Evolutionary conservation across 2,113 vertebrate species (phyloP).

Genomic region (Murina feae): DNA sequence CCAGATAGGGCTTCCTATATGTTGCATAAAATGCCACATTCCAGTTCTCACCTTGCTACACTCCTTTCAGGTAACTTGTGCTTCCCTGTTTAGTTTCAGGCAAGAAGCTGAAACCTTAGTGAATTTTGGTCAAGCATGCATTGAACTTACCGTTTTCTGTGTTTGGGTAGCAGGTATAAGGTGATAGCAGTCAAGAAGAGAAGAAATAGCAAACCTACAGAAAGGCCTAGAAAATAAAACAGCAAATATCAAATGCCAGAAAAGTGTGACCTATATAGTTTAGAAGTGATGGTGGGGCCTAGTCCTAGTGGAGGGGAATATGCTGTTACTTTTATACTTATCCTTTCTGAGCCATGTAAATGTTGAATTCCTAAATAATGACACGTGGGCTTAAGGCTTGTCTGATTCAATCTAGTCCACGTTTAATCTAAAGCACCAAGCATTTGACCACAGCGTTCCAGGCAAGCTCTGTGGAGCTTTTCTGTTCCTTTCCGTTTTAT

Average conservation of each 20-base stretch:
- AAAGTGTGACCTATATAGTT: background rate
- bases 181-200: background rate
- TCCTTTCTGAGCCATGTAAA: background rate
- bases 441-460: background rate
- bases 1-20: background rate
- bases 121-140: background rate
- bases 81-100: background rate
- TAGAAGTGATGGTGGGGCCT: background rate
- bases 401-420: background rate
- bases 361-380: background rate
- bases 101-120: background rate
- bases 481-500: background rate
- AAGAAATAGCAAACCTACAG: background rate
- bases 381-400: background rate
- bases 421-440: background rate
- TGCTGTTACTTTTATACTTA: background rate
- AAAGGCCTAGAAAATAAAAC: slow-evolving; percentile 46
- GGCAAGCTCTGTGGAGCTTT: background rate
- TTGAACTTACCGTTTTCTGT: slow-evolving; percentile 59
- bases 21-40: background rate
- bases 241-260: background rate
- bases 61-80: background rate
- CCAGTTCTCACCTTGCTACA: background rate
- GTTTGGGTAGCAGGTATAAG: slow-evolving; percentile 19
- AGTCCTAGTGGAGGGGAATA: background rate